Evolutionary conservation across 1,140 invertebrate genomes (phyloP).

Genomic region (Agrypnia vestita): DNA sequence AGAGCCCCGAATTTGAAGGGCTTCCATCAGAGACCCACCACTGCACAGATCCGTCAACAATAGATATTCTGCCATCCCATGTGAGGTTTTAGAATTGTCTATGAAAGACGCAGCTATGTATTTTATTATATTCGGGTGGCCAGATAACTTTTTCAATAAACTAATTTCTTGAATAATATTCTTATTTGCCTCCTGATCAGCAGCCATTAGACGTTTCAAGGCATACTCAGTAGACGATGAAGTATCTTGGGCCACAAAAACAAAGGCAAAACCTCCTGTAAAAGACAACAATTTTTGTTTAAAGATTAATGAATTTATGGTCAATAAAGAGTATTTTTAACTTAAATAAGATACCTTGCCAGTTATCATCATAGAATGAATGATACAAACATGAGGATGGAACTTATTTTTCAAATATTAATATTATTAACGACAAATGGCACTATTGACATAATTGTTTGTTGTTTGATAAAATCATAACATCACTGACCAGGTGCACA

Average conservation of each 20-base stretch:
- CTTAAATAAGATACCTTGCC: too few species aligned
- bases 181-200: slow-evolving; percentile 84
- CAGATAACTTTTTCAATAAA: slow-evolving; percentile 83
- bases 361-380: too few species aligned
- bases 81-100: slow-evolving; percentile 78
- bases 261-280: slow-evolving; percentile 94
- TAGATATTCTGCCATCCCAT: slow-evolving; percentile 82
- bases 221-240: slow-evolving; percentile 91
- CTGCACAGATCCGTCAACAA: slow-evolving; percentile 82
- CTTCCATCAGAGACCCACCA: slow-evolving; percentile 87
- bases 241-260: slow-evolving; percentile 93
- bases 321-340: too few species aligned
- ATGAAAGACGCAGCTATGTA: slow-evolving; percentile 84
- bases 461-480: too few species aligned
- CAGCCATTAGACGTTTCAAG: slow-evolving; percentile 87
- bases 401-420: slow-evolving; percentile 1
- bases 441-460: neutral
- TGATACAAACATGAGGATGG: neutral
- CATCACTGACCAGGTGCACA: too few species aligned
- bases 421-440: neutral
- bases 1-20: slow-evolving; percentile 78
- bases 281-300: slow-evolving; percentile 63
- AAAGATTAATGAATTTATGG: too few species aligned
- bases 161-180: slow-evolving; percentile 86
- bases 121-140: slow-evolving; percentile 87